phyloP scores from a whole-genome alignment of 2,113 vertebrate species.

The Patagioenas fasciata region DNA sequence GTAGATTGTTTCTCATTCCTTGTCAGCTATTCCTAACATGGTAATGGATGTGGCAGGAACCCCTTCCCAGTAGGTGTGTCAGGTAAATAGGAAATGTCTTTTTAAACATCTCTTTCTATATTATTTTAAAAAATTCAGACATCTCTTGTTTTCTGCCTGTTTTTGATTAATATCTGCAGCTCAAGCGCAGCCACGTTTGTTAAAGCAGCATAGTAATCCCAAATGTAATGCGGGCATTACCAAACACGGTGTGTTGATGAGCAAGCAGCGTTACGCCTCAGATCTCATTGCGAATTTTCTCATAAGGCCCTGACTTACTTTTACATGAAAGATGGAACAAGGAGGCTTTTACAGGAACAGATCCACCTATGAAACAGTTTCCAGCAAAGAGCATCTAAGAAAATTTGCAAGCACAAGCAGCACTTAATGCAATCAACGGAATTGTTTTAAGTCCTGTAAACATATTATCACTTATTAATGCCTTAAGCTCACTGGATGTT shows the following conservation, averaged over 20 bases:
- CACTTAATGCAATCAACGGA: not conserved
- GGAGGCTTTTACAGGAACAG: not conserved
- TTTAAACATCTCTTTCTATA: not conserved
- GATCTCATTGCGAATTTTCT: not conserved
- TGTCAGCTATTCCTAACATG: not conserved
- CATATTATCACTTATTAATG: not conserved
- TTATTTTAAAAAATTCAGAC: not conserved
- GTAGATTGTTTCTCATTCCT: not conserved
- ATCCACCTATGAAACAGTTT: not conserved
- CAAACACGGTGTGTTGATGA: not conserved
- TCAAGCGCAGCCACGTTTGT: not conserved
- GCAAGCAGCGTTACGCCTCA: fast-evolving
- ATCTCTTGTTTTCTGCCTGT: not conserved
- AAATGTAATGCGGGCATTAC: not conserved
- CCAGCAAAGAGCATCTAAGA: not conserved
- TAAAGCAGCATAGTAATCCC: not conserved
- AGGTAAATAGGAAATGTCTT: not conserved
- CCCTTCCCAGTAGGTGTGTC: not conserved
- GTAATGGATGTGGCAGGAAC: not conserved
- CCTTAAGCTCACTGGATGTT: not conserved
- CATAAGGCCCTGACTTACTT: not conserved
- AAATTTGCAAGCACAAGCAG: not conserved
- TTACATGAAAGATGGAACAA: not conserved
- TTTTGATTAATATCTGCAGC: not conserved
- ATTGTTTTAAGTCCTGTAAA: constrained; percentile 14